Evolutionary conservation across 2,888 invertebrate genomes (phyloP), one percentile per base, ranked within the genome.

Genomic region (Luperina testacea): DNA sequence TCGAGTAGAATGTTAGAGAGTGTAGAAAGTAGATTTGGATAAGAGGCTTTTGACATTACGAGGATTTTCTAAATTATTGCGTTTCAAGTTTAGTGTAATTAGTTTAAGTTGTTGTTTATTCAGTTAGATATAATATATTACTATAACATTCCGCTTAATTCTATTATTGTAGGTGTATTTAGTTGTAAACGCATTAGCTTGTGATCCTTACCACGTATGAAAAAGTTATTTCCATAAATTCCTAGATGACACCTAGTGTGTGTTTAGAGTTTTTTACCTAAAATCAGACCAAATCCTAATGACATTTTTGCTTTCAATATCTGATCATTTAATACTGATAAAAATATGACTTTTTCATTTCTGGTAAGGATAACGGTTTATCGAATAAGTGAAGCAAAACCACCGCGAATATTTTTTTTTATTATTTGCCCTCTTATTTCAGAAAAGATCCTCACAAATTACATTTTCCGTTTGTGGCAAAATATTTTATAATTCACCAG

Each of bases 71-170:
- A 82, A 86, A 76, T 79, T 79, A 77, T 77, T 80, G 59, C 42
- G 69, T 79, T 77, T 78, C 20, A 42, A 75, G 48, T 74, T 80
- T 42, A 79, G 51, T 51, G 17, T 76, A 72, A 32, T 81, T 75
- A 81, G 71, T 63, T 64, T 73, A 84, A 75, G 79, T 70, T 70
- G 42, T 81, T 82, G 72, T 79, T 78, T 70, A 85, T 74, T 84
- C 57, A 69, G 53, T 77, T 80, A 59, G n/a, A 11, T 59, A 68
- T 78, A 78, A 11, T 59, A 68, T 78, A 78, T 68, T 93, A 93
- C 92, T 94, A 86, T 90, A 89, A 94, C 94, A 94, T 95, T 94
- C 94, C 94, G 91, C 90, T 89, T 80, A 85, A 84, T 72, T 80
- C 1, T 68, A 20, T 63, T 53, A 57, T 70, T 61, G 53, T 63